Conservation (phyloP, 2,888 invertebrate genomes). For the Cerceris rybyensis region DNA sequence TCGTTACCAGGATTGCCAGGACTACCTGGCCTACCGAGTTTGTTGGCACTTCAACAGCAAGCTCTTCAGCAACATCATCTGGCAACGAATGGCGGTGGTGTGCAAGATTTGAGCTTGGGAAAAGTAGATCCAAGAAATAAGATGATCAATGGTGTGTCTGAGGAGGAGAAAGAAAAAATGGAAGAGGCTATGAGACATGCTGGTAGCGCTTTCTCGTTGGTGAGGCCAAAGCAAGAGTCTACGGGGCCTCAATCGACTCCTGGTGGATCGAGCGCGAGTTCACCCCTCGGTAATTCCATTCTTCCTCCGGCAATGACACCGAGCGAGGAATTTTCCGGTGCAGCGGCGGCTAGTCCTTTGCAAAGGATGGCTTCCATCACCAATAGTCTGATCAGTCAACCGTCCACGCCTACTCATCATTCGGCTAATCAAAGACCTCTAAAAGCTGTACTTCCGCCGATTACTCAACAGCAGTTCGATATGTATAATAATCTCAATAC, state of each 20-base stretch:
- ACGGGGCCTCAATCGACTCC: slow-evolving; percentile 85
- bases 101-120: slow-evolving; percentile 93
- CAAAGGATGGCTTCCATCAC: slow-evolving; percentile 99
- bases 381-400: slow-evolving; percentile 96
- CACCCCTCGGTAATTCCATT: slow-evolving; percentile 92
- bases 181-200: slow-evolving; percentile 90
- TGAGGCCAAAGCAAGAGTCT: slow-evolving; percentile 92
- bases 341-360: slow-evolving; percentile 94
- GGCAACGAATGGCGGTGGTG: slow-evolving; percentile 81
- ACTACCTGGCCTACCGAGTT: slow-evolving; percentile 85
- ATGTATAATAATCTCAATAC: slow-evolving; percentile 98
- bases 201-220: slow-evolving; percentile 93
- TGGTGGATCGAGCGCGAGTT: slow-evolving; percentile 90
- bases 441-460: slow-evolving; percentile 98
- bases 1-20: slow-evolving; percentile 84
- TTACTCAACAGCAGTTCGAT: slow-evolving; percentile 99
- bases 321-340: slow-evolving; percentile 90
- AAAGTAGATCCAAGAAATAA: slow-evolving; percentile 84
- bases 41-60: slow-evolving; percentile 91
- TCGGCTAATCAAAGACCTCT: slow-evolving; percentile 93
- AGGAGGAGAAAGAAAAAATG: slow-evolving; percentile 87
- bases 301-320: slow-evolving; percentile 92
- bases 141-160: slow-evolving; percentile 86
- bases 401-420: slow-evolving; percentile 93
- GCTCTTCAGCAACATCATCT: slow-evolving; percentile 83